Percentiles rank a stretch among this genome's conserved stretches.
phyloP scores from a whole-genome alignment of 1,140 invertebrate genomes.

The Teleogryllus occipitalis region DNA sequence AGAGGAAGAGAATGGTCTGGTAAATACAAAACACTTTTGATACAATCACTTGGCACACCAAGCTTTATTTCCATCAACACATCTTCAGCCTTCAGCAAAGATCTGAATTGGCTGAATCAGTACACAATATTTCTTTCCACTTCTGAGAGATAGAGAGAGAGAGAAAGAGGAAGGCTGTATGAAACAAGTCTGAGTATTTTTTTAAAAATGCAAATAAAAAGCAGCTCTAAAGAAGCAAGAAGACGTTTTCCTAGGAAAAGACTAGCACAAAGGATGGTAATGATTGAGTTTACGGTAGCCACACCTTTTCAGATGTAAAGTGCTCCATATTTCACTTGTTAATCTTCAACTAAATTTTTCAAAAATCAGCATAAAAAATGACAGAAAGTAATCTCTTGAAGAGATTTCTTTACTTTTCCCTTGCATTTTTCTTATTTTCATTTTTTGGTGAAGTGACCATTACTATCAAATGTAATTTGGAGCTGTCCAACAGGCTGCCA shows the following conservation, averaged over 20 bases:
- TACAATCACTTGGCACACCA: slow-evolving; percentile 3
- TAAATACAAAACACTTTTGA: not conserved
- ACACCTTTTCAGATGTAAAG: too few relatives aligned
- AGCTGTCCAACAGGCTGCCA: too few relatives aligned
- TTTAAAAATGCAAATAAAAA: not conserved
- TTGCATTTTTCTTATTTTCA: too few relatives aligned
- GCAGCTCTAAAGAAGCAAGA: not conserved
- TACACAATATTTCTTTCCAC: not conserved
- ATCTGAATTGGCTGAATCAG: not conserved
- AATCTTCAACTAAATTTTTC: too few relatives aligned
- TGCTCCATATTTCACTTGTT: too few relatives aligned
- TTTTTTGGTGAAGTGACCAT: too few relatives aligned
- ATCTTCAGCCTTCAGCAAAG: not conserved
- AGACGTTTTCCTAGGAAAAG: not conserved
- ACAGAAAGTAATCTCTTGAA: too few relatives aligned
- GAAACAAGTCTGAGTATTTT: slow-evolving; percentile 5
- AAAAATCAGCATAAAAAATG: too few relatives aligned
- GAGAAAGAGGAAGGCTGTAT: not conserved
- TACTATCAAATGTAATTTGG: too few relatives aligned
- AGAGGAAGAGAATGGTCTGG: too few relatives aligned
- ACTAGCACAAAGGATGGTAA: not conserved
- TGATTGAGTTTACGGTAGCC: not conserved
- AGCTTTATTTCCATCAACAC: slow-evolving; percentile 1
- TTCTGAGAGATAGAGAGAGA: not conserved
- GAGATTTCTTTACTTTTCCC: too few relatives aligned